Conservation (phyloP, 2,888 invertebrate genomes). For the Leucoma salicis region DNA sequence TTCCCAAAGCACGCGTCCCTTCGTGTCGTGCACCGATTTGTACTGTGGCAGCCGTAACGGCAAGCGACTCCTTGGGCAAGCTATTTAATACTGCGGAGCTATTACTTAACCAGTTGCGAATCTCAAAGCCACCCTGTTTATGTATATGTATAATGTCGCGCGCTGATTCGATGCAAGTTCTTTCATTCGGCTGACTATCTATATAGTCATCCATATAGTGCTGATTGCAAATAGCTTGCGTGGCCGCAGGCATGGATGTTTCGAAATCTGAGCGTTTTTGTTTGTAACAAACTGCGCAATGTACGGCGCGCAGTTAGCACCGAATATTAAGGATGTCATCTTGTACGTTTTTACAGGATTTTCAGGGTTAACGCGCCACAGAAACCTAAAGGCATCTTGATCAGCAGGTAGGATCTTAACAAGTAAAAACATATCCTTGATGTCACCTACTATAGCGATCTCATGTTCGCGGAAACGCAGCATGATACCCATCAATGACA, state of each 20-base stretch:
- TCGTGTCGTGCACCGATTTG: conserved; percentile 9
- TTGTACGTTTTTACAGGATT: conserved; percentile 1
- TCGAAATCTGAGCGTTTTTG: conserved; percentile 11
- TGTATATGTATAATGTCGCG: conserved; percentile 11
- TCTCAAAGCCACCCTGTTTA: conserved; percentile 27
- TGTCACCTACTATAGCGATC: conserved; percentile 19
- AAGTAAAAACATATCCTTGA: conserved; percentile 20
- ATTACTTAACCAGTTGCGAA: conserved; percentile 32
- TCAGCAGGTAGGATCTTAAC: conserved; percentile 16
- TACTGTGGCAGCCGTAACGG: conserved; percentile 14
- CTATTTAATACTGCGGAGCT: conserved; percentile 14
- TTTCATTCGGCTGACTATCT: background rate
- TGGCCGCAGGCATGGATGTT: background rate
- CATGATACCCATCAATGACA: conserved; percentile 23
- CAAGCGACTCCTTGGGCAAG: conserved; percentile 21
- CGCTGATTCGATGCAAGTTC: background rate
- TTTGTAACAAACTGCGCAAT: conserved; percentile 23
- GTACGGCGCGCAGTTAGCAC: conserved; percentile 17
- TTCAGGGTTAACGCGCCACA: background rate
- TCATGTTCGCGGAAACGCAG: conserved; percentile 19
- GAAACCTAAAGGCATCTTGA: conserved; percentile 13
- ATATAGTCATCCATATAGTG: conserved; percentile 5
- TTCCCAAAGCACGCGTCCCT: conserved; percentile 25
- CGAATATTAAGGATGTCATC: conserved; percentile 15
- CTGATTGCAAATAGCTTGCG: background rate